Evolutionary conservation across 1,140 invertebrate genomes (phyloP), one percentile per base, ranked within the genome.

Genomic region (Scaptomyza graminum): DNA sequence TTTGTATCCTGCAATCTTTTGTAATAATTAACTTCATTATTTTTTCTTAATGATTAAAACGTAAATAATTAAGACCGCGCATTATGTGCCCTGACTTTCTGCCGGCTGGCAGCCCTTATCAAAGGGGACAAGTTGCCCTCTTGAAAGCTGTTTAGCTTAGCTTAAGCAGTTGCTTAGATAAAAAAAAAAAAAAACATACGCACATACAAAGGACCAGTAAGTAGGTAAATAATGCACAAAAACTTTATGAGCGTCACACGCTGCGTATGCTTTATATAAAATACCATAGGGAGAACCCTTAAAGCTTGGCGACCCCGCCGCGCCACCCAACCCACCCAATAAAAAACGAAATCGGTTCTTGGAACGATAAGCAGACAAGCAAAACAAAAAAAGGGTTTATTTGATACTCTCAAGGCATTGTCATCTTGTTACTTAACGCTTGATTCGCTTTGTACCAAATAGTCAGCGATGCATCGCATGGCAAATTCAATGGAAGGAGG

Each of bases 11-110:
- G 34, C 50, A 15, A 15, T 28, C 31, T 54, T 60, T 54, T 55
- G 25, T 9, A 43, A 61, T 67, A 83, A 82, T 83, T 78, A 83
- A 82, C 66, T 78, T 76, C n/a, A n/a, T 64, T 51, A 61, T 22
- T 37, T 18, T 59, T 67, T 13, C 5, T 16, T 50, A 83, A 61
- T 76, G 67, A 83, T 84, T 83, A 84, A 79, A 84, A 76, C 34
- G 62, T 83, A 66, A 83, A 83, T 79, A 79, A 84, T 84, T 84
- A 84, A 84, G 54, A 59, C 12, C 18, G 49, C 57, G 52, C 74
- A n/a, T 62, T 73, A 71, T 73, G 68, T 68, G 54, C 50, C 56
- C 37, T 68, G 56, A 62, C 63, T 70, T 56, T 44, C 16, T n/a
- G 1, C 12, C 54, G 51, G 44, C 63, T 66, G 63, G 39, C 22